Evolutionary conservation across 2,113 vertebrate species (phyloP).

Genomic region (Bettongia penicillata): DNA sequence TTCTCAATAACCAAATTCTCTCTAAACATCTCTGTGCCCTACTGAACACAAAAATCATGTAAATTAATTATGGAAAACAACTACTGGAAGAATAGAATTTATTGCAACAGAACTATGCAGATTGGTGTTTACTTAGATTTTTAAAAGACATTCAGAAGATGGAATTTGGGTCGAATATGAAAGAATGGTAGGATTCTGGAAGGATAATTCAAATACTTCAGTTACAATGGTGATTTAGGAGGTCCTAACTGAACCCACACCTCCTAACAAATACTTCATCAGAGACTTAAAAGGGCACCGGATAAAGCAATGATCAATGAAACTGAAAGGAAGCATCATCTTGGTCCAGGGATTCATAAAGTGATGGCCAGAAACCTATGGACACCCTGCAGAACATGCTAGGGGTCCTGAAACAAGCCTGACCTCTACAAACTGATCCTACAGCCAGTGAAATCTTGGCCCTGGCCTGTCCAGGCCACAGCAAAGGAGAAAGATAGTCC

Average conservation of each 20-base stretch:
- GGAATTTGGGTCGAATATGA: neutral
- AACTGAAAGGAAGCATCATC: neutral
- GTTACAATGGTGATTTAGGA: neutral
- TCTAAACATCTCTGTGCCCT: neutral
- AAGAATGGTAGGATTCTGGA: neutral
- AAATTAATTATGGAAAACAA: neutral
- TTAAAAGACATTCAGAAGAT: neutral
- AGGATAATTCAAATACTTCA: neutral
- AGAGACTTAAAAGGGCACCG: neutral
- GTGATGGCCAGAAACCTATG: neutral
- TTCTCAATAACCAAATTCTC: neutral
- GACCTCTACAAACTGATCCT: neutral
- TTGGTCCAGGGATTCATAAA: neutral
- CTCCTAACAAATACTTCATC: neutral
- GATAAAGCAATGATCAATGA: neutral
- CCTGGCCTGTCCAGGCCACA: neutral
- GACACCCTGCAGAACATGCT: neutral
- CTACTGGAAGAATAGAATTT: neutral
- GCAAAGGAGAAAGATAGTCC: neutral
- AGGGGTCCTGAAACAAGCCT: neutral
- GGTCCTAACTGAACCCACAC: neutral
- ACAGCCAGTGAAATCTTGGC: neutral
- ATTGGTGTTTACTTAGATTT: neutral
- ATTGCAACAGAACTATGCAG: neutral
- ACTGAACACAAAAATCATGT: neutral